Conservation (phyloP, 2,797 vertebrate species). For the Sebastes oblongus region DNA sequence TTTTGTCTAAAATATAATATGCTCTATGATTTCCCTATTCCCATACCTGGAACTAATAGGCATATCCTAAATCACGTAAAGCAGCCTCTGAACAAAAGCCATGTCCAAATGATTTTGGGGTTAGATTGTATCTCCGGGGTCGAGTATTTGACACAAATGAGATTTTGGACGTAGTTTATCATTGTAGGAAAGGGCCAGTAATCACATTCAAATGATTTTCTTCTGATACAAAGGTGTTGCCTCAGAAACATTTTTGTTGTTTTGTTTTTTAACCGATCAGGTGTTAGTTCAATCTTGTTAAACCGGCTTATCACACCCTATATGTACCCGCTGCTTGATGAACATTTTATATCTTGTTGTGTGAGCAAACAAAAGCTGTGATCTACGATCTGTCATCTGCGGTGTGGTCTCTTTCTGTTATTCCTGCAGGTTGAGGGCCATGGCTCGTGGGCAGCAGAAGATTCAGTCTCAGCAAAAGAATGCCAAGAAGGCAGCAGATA, state of each 20-base stretch:
- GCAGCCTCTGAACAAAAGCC: neutral
- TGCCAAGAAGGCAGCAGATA: constrained; percentile 87
- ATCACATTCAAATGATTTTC: neutral
- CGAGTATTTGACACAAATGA: neutral
- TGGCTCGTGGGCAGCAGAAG: constrained; percentile 91
- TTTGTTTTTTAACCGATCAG: neutral
- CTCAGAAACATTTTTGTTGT: neutral
- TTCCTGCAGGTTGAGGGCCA: constrained; percentile 69
- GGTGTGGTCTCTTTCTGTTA: neutral
- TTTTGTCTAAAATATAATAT: no score
- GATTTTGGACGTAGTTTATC: neutral
- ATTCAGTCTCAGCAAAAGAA: constrained; percentile 89
- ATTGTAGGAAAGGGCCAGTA: neutral
- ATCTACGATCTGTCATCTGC: neutral
- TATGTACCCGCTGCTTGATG: neutral
- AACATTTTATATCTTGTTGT: neutral
- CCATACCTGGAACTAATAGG: neutral
- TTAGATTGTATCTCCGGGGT: neutral
- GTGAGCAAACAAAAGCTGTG: neutral
- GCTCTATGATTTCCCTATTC: neutral
- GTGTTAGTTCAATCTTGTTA: neutral
- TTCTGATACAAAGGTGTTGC: neutral
- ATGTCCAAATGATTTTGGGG: neutral
- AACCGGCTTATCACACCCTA: neutral
- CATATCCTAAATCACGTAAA: neutral